Conservation (phyloP, 2,113 vertebrate genomes). For the Girardinichthys multiradiatus region DNA sequence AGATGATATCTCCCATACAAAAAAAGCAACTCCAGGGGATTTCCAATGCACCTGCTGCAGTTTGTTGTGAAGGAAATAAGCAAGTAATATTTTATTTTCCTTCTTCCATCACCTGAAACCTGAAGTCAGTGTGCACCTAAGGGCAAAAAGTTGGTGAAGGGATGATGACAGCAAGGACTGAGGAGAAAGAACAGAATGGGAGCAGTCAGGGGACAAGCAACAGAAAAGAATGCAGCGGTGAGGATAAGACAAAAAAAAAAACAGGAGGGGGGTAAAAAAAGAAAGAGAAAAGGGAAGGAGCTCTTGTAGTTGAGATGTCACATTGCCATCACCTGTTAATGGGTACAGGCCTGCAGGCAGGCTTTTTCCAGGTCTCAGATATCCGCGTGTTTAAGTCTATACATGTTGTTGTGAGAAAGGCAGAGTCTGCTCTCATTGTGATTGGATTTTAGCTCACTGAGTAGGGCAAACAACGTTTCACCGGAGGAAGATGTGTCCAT, state of each 20-base stretch:
- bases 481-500: constrained; percentile 32
- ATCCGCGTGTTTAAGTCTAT: constrained; percentile 31
- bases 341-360: constrained; percentile 65
- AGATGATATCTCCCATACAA: constrained; percentile 36
- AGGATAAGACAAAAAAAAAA: neutral
- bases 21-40: constrained; percentile 48
- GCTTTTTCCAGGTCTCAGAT: constrained; percentile 61
- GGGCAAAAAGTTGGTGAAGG: constrained; percentile 29
- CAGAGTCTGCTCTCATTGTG: constrained; percentile 27
- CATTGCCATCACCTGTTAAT: constrained; percentile 57
- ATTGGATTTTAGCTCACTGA: constrained; percentile 43
- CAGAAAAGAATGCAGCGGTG: neutral
- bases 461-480: constrained; percentile 44
- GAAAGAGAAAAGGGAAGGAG: constrained; percentile 37
- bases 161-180: constrained; percentile 9
- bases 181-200: constrained; percentile 5
- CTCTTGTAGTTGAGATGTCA: constrained; percentile 50
- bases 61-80: constrained; percentile 61
- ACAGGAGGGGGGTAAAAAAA: constrained; percentile 8
- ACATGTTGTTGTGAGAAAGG: constrained; percentile 22
- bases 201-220: no score
- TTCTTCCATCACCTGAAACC: constrained; percentile 56
- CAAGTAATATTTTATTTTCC: constrained; percentile 51
- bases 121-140: constrained; percentile 46
- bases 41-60: constrained; percentile 66